Conservation (phyloP, 2,888 invertebrate species). For the Hirtodrosophila confusa region DNA sequence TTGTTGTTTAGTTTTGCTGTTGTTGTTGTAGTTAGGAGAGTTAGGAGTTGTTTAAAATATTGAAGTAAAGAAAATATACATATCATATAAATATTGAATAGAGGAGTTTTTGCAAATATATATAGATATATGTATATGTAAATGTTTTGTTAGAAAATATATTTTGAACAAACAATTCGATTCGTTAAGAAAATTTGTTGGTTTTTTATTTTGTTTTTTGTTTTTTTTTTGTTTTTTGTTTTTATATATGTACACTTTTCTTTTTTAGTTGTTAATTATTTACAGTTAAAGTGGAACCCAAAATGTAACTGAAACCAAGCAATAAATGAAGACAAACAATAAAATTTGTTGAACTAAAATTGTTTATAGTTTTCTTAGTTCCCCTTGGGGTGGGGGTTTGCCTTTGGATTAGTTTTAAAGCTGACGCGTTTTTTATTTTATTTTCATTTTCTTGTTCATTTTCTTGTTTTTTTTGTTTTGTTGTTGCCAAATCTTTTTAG, state of each 20-base stretch:
- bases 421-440: constrained; percentile 53
- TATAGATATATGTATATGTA: constrained; percentile 72
- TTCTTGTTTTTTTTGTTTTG: too few relatives aligned
- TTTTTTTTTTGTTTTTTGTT: constrained; percentile 52
- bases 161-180: constrained; percentile 72
- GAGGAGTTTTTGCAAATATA: constrained; percentile 72
- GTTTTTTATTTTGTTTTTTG: constrained; percentile 69
- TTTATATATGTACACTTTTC: constrained; percentile 77
- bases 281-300: constrained; percentile 73
- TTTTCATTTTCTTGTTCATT: constrained; percentile 3
- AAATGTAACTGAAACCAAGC: constrained; percentile 58
- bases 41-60: constrained; percentile 60
- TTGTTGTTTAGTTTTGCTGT: constrained; percentile 37
- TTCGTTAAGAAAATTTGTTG: constrained; percentile 57
- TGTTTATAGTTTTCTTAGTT: constrained; percentile 46
- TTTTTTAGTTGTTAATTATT: constrained; percentile 77
- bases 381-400: constrained; percentile 33
- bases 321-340: constrained; percentile 43
- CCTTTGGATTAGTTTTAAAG: constrained; percentile 38
- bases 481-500: constrained; percentile 23
- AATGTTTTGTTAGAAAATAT: constrained; percentile 67
- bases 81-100: constrained; percentile 78
- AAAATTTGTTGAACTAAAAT: constrained; percentile 52
- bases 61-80: constrained; percentile 71
- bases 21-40: constrained; percentile 51